phyloP scores from a whole-genome alignment of 2,797 vertebrate genomes.

The Protonibea diacanthus region DNA sequence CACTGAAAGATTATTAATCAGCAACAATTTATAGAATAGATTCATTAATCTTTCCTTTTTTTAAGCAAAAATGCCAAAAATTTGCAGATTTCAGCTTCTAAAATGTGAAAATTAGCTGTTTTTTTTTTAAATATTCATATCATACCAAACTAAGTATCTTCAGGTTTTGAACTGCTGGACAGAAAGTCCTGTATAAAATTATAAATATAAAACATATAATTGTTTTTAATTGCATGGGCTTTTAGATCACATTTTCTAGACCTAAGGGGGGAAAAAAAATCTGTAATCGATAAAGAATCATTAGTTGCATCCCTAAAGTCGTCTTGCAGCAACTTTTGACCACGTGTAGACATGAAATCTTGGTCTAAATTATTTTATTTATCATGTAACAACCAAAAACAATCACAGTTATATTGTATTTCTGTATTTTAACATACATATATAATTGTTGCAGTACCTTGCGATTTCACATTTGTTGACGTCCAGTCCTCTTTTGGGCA shows the following conservation, averaged over 20 bases:
- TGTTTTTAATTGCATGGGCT: too few species aligned
- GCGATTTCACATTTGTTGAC: constrained; percentile 99
- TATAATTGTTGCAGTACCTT: constrained; percentile 82
- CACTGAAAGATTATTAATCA: neutral
- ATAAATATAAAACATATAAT: too few species aligned
- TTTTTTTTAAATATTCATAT: too few species aligned
- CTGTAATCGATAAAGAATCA: neutral
- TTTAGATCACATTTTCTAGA: too few species aligned
- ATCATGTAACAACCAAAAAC: neutral
- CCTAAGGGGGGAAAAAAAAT: too few species aligned
- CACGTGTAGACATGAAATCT: too few species aligned
- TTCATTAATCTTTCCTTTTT: neutral
- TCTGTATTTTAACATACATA: neutral
- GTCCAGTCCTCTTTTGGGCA: constrained; percentile 97
- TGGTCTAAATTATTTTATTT: too few species aligned
- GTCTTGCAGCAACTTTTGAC: too few species aligned
- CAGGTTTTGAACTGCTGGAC: neutral
- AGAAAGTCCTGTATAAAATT: neutral
- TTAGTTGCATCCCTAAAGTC: too few species aligned
- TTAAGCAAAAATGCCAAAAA: neutral
- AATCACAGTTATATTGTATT: too few species aligned
- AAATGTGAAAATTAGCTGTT: neutral
- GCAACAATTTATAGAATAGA: neutral
- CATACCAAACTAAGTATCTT: neutral
- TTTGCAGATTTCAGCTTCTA: neutral